phyloP scores from a whole-genome alignment of 2,797 vertebrate species.

The Dromococcyx pavoninus region DNA sequence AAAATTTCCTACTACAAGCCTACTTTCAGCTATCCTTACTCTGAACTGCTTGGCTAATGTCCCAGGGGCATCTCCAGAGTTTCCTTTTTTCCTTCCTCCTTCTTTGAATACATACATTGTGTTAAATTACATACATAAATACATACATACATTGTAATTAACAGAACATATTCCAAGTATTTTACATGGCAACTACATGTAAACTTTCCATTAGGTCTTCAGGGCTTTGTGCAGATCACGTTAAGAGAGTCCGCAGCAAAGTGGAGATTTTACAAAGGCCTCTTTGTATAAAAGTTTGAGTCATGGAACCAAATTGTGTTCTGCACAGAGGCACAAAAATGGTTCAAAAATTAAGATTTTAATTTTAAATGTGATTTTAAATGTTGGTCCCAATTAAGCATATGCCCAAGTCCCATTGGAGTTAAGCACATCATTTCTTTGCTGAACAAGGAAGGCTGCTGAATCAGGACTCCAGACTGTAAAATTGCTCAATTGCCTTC shows the following conservation, averaged over 20 bases:
- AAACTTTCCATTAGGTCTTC: background rate
- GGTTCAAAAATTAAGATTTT: slow-evolving; percentile 53
- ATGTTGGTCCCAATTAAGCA: slow-evolving; percentile 50
- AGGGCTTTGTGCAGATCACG: background rate
- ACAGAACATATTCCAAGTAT: background rate
- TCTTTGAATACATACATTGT: background rate
- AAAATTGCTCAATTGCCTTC: slow-evolving; percentile 71
- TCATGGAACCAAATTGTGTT: background rate
- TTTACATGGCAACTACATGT: background rate
- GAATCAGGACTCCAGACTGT: slow-evolving; percentile 67
- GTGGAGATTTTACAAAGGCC: background rate
- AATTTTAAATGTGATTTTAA: slow-evolving; percentile 65
- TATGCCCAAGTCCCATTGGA: slow-evolving; percentile 49
- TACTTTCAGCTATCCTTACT: background rate
- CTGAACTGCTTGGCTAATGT: background rate
- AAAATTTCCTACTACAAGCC: background rate
- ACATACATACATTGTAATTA: background rate
- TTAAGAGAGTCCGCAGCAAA: background rate
- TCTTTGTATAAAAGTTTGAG: background rate
- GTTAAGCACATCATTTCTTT: slow-evolving; percentile 56
- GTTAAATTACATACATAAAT: background rate
- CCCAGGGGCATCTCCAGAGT: background rate
- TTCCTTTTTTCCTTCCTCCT: slow-evolving; percentile 31
- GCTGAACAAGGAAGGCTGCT: slow-evolving; percentile 59
- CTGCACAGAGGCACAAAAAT: background rate